A percentile compares a stretch with the other conserved stretches of the same genome.
Conservation (phyloP, 2,797 vertebrate species). For the Gambusia yucatana region DNA sequence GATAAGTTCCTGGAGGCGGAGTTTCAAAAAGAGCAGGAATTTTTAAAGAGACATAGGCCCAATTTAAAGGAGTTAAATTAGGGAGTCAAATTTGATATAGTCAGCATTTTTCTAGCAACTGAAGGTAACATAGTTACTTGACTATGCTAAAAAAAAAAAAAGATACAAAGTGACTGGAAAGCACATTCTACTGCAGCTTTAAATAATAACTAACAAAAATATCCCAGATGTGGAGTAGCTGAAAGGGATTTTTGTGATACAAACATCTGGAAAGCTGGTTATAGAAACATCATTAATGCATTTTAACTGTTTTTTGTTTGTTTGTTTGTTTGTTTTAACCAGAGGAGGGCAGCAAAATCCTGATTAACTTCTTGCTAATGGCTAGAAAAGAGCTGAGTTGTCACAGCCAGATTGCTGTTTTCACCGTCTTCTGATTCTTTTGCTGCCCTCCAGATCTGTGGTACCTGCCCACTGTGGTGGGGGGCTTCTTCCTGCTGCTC, state of each 20-base stretch:
- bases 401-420: neutral
- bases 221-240: neutral
- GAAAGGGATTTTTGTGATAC: neutral
- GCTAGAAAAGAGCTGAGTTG: neutral
- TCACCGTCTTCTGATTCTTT: neutral
- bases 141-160: too few relatives aligned
- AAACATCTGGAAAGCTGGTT: neutral
- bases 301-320: neutral
- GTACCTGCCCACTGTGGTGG: constrained; percentile 81
- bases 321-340: constrained; percentile 10
- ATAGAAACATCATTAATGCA: neutral
- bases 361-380: neutral
- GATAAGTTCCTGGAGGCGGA: too few relatives aligned
- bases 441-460: constrained; percentile 73
- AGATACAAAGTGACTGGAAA: too few relatives aligned
- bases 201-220: neutral
- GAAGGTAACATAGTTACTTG: too few relatives aligned
- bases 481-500: constrained; percentile 79
- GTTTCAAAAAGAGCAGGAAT: too few relatives aligned
- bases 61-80: too few relatives aligned
- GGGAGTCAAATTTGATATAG: too few relatives aligned
- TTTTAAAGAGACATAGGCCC: too few relatives aligned
- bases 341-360: constrained; percentile 52
- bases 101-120: too few relatives aligned
- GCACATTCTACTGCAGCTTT: too few relatives aligned